Percentiles rank a stretch among this genome's conserved stretches.
Evolutionary conservation across 2,797 vertebrate species (phyloP).

Genomic region (Denticeps clupeoides): DNA sequence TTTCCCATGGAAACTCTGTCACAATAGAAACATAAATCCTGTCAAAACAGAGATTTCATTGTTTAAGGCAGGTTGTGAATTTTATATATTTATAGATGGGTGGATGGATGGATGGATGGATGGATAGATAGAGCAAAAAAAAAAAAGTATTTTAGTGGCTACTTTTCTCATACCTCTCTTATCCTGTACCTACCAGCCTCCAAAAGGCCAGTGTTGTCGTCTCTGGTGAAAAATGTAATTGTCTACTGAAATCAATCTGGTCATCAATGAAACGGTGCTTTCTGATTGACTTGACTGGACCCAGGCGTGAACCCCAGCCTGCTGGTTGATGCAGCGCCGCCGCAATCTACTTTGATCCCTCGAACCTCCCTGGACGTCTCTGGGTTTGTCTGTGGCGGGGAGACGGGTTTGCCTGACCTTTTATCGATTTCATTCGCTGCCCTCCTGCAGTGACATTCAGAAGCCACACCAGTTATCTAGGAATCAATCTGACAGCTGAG

Average conservation of each 20-base stretch:
- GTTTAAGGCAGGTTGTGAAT: too few relatives aligned
- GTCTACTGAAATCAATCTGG: constrained; percentile 53
- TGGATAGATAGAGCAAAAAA: too few relatives aligned
- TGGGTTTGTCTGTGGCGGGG: constrained; percentile 33
- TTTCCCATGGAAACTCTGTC: too few relatives aligned
- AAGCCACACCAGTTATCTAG: constrained; percentile 50
- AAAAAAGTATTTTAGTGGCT: too few relatives aligned
- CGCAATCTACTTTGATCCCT: constrained; percentile 59
- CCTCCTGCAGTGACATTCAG: constrained; percentile 71
- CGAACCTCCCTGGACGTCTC: constrained; percentile 33
- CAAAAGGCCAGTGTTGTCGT: constrained; percentile 45
- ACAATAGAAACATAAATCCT: too few relatives aligned
- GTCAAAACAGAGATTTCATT: too few relatives aligned
- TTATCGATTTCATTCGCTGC: constrained; percentile 59
- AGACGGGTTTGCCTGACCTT: constrained; percentile 59
- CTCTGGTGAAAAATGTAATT: constrained; percentile 39
- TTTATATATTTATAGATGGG: too few relatives aligned
- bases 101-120: too few relatives aligned
- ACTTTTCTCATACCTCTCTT: too few relatives aligned
- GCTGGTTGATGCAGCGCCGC: constrained; percentile 44
- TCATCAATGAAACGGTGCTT: constrained; percentile 46
- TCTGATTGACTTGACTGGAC: constrained; percentile 50
- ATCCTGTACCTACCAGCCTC: constrained; percentile 12
- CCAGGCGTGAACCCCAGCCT: constrained; percentile 44
- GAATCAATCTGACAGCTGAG: constrained; percentile 61